Evolutionary conservation across 2,113 vertebrate genomes (phyloP), one percentile per base, ranked within the genome.

Genomic region (Isurus oxyrinchus): DNA sequence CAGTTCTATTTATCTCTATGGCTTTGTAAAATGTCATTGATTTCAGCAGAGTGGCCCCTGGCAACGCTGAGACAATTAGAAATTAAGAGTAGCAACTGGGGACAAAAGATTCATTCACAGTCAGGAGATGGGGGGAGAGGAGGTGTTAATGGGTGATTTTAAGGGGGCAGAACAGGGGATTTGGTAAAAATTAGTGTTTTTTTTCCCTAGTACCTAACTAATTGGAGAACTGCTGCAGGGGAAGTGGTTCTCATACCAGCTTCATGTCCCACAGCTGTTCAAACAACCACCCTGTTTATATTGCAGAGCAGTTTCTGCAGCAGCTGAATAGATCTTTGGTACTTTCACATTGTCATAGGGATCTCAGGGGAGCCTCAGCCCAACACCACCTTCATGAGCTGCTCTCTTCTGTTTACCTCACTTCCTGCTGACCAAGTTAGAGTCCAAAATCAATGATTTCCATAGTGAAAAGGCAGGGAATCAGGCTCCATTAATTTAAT

Each of bases 41-140:
- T 59, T 59, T 61, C 16, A 63, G n/a, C n/a, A 40, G 16, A 40
- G 35, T 40, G 59, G n/a, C 59, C 35, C 35, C 90, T 94, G 90
- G 90, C 59, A 63, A 94, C 66, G 40, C 59, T 94, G 90, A 94
- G 90, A 94, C 31, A 94, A 66, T 94, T 94, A 94, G n/a, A 61
- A 94, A 94, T 94, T 94, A 94, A 94, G 63, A 63, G 90, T 61
- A 63, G 90, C 61, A 94, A 94, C 19, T 63, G 59, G 5, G 90
- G 66, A 94, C 90, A 94, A 94, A 63, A 40, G 90, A 40, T 63
- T 23, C n/a, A 23, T 94, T 94, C n/a, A 40, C 59, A 21, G 59
- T n/a, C 59, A 66, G 59, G 90, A 63, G 59, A 23, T 63, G 57
- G 35, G 5, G 59, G 59, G 1, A 5, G 49, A 23, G 14, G n/a